Conservation (phyloP, 2,888 invertebrate genomes). For the Orgyia antiqua region DNA sequence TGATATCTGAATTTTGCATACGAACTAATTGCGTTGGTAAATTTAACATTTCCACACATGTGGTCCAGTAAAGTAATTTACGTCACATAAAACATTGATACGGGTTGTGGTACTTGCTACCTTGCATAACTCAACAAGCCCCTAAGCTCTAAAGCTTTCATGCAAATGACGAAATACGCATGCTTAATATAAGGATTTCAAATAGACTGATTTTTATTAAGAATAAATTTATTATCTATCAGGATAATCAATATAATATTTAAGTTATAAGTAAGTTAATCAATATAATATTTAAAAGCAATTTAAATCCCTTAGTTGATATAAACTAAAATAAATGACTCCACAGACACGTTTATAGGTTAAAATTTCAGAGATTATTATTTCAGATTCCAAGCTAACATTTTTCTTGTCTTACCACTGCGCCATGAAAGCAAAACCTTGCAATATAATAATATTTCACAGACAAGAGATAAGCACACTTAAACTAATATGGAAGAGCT, state of each 20-base stretch:
- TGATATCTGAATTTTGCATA: slow-evolving; percentile 22
- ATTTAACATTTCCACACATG: slow-evolving; percentile 44
- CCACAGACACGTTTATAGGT: too few relatives aligned
- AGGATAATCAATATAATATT: too few relatives aligned
- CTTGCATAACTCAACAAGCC: slow-evolving; percentile 61
- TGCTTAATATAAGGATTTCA: slow-evolving; percentile 30
- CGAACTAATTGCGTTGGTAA: slow-evolving; percentile 26
- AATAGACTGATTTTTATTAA: slow-evolving; percentile 12
- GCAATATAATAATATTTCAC: too few relatives aligned
- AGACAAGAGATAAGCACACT: too few relatives aligned
- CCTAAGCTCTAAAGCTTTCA: slow-evolving; percentile 57
- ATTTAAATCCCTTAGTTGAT: too few relatives aligned
- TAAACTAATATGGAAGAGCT: too few relatives aligned
- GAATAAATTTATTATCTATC: slow-evolving; percentile 8
- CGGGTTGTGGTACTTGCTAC: slow-evolving; percentile 29
- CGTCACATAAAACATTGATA: slow-evolving; percentile 35
- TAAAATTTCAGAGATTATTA: too few relatives aligned
- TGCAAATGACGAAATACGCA: slow-evolving; percentile 52
- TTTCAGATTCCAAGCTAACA: too few relatives aligned
- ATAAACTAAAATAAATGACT: too few relatives aligned
- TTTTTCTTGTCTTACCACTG: too few relatives aligned
- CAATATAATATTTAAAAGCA: too few relatives aligned
- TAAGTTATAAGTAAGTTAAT: slow-evolving; percentile 16
- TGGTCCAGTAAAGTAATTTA: slow-evolving; percentile 51
- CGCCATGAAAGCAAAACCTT: too few relatives aligned